Evolutionary conservation across 2,888 invertebrate genomes (phyloP).

Genomic region (Leucozona laternaria): DNA sequence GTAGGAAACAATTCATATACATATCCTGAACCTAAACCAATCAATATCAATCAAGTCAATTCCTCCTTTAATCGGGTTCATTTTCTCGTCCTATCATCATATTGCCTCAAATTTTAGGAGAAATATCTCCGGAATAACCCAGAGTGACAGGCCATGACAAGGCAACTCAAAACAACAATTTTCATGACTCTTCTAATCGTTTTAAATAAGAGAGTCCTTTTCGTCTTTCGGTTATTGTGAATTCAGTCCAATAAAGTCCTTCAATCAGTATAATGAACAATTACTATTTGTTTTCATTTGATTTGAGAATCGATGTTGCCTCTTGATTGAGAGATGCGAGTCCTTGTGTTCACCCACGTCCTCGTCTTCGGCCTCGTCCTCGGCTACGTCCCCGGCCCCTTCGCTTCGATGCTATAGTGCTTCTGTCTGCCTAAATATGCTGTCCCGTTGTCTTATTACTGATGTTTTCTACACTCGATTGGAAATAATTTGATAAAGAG

Average conservation of each 20-base stretch:
- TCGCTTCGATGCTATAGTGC: background rate
- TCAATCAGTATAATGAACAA: slow-evolving; percentile 33
- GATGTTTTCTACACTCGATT: slow-evolving; percentile 16
- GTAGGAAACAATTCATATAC: background rate
- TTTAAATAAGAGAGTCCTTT: slow-evolving; percentile 28
- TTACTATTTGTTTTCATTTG: slow-evolving; percentile 54
- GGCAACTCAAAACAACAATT: slow-evolving; percentile 20
- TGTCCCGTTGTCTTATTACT: background rate
- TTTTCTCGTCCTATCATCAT: background rate
- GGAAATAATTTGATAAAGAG: slow-evolving; percentile 44
- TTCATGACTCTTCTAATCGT: background rate
- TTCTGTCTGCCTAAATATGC: background rate
- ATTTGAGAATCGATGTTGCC: slow-evolving; percentile 49
- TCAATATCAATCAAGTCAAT: slow-evolving; percentile 45
- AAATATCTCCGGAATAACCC: slow-evolving; percentile 10
- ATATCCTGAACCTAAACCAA: slow-evolving; percentile 16
- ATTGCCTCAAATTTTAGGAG: background rate
- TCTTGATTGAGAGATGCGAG: slow-evolving; percentile 23
- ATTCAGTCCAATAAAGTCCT: slow-evolving; percentile 47
- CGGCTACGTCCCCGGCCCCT: background rate
- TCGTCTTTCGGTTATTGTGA: background rate
- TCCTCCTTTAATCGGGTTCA: slow-evolving; percentile 1
- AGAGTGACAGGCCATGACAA: slow-evolving; percentile 23
- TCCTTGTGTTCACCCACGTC: slow-evolving; percentile 7
- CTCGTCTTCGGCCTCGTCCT: background rate